phyloP scores from a whole-genome alignment of 2,113 vertebrate genomes.

The Macquaria ambigua region DNA sequence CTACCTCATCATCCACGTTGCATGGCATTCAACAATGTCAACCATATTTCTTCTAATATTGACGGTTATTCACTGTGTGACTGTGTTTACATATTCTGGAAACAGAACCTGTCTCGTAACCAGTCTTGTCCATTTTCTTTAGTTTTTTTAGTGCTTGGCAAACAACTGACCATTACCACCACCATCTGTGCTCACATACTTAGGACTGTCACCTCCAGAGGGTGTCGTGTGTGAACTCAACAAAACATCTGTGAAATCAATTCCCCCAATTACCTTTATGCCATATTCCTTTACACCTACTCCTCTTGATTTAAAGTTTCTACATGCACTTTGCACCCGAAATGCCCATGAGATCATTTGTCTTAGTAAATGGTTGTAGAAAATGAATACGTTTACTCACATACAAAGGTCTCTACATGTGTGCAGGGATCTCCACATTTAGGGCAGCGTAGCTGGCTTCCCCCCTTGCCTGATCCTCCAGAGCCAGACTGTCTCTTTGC shows the following conservation, averaged over 20 bases:
- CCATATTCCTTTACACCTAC: background rate
- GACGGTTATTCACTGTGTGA: background rate
- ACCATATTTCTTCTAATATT: background rate
- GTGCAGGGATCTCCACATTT: constrained; percentile 98
- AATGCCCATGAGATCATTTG: background rate
- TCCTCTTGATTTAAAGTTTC: background rate
- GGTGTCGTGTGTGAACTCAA: background rate
- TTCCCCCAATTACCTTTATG: background rate
- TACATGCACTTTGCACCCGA: background rate
- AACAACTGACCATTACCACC: background rate
- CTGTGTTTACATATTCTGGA: background rate
- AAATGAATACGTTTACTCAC: constrained; percentile 85
- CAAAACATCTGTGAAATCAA: background rate
- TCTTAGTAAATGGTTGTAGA: background rate
- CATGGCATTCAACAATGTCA: background rate
- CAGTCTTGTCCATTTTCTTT: background rate
- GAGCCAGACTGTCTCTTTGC: constrained; percentile 89
- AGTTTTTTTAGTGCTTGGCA: background rate
- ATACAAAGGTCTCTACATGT: constrained; percentile 98
- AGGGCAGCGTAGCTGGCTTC: constrained; percentile 94
- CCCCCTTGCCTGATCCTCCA: constrained; percentile 94
- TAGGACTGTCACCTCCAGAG: background rate
- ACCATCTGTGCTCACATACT: background rate
- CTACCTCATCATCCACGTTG: background rate
- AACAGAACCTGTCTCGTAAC: background rate